phyloP scores from a whole-genome alignment of 2,797 vertebrate genomes.

The Halcyon leucocephala region DNA sequence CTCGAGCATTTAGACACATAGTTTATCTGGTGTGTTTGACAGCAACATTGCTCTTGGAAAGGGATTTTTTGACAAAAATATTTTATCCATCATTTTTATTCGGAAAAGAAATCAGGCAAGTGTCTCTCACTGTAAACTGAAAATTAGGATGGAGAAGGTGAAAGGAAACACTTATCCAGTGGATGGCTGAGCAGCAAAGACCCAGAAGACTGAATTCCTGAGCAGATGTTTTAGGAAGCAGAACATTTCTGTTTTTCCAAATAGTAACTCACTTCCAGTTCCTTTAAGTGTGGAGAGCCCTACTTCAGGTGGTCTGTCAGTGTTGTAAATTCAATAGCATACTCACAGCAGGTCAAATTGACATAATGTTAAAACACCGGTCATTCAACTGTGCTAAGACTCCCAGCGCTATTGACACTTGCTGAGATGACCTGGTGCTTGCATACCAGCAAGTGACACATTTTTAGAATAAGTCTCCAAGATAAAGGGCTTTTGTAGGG shows the following conservation, averaged over 20 bases:
- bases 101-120: background rate
- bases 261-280: background rate
- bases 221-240: background rate
- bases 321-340: conserved; percentile 28
- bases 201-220: background rate
- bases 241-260: background rate
- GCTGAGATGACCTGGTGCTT: conserved; percentile 37
- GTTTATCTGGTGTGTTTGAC: conserved; percentile 19
- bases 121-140: background rate
- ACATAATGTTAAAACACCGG: conserved; percentile 28
- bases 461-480: conserved; percentile 20
- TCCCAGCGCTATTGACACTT: conserved; percentile 35
- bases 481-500: background rate
- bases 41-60: conserved; percentile 1
- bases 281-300: background rate
- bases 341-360: conserved; percentile 47
- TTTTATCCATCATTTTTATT: conserved; percentile 3
- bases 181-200: background rate
- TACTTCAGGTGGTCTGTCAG: background rate
- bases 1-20: background rate
- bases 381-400: conserved; percentile 19
- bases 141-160: background rate
- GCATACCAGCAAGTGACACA: conserved; percentile 15
- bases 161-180: background rate
- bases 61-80: conserved; percentile 14